Evolutionary conservation across 2,113 vertebrate species (phyloP).

Genomic region (Gnathonemus longibarbis): DNA sequence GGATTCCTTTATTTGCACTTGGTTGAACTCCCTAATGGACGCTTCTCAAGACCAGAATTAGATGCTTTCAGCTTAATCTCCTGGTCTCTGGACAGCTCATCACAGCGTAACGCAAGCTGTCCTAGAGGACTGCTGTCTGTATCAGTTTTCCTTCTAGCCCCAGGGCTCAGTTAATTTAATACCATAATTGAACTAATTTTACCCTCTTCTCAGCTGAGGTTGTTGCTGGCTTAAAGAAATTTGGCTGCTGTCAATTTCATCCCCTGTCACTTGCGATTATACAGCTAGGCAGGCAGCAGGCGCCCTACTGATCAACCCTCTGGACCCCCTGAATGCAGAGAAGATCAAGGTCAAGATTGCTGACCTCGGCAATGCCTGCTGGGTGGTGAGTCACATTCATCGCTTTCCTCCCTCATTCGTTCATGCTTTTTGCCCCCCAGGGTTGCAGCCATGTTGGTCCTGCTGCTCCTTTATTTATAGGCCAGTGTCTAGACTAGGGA

Average conservation of each 20-base stretch:
- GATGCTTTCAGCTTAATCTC: neutral
- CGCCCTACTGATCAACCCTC: slow-evolving; percentile 81
- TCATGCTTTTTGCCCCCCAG: neutral
- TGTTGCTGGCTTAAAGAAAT: neutral
- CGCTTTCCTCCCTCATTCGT: neutral
- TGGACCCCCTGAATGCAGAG: slow-evolving; percentile 87
- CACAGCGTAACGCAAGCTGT: neutral
- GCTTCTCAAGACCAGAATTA: neutral
- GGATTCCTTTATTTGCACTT: neutral
- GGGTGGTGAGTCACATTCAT: slow-evolving; percentile 78
- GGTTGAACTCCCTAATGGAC: neutral
- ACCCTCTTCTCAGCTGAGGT: neutral
- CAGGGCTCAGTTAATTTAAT: neutral
- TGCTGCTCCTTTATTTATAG: neutral
- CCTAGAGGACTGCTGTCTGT: neutral
- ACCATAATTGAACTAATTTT: neutral
- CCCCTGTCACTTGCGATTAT: neutral
- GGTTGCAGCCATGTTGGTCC: neutral
- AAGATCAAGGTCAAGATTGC: slow-evolving; percentile 95
- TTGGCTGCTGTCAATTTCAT: neutral
- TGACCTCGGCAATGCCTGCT: slow-evolving; percentile 97
- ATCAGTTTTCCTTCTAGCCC: neutral
- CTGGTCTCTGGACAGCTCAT: neutral
- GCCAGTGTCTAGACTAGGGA: neutral
- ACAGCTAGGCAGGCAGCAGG: slow-evolving; percentile 68